phyloP scores from a whole-genome alignment of 2,797 vertebrate species.

The Protosalanx chinensis region DNA sequence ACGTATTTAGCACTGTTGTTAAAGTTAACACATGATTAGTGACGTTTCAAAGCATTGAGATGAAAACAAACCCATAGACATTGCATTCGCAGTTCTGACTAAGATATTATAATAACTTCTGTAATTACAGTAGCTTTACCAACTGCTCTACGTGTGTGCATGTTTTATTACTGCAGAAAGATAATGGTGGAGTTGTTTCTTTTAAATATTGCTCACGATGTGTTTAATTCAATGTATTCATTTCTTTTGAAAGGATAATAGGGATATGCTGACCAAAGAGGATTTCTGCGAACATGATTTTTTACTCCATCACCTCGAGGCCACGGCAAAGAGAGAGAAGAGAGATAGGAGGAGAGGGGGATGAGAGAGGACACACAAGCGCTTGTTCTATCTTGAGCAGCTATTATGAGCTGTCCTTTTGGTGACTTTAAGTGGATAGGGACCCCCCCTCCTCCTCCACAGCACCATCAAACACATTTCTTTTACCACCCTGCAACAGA shows the following conservation, averaged over 20 bases:
- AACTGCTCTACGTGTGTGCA: too few relatives aligned
- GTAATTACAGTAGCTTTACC: too few relatives aligned
- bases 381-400: conserved; percentile 21
- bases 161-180: too few relatives aligned
- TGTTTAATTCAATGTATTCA: background rate
- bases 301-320: background rate
- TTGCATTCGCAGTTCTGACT: too few relatives aligned
- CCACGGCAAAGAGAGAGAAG: background rate
- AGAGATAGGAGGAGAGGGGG: background rate
- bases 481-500: too few relatives aligned
- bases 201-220: too few relatives aligned
- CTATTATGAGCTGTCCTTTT: conserved; percentile 18
- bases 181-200: too few relatives aligned
- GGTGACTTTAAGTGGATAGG: conserved; percentile 14
- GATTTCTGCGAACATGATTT: background rate
- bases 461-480: background rate
- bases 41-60: background rate
- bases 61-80: background rate
- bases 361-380: background rate
- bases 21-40: background rate
- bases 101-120: too few relatives aligned
- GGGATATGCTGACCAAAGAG: background rate
- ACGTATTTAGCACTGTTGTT: background rate
- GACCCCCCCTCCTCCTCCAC: conserved; percentile 6
- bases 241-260: background rate